Evolutionary conservation across 2,888 invertebrate genomes (phyloP).

Genomic region (Macaria liturata): DNA sequence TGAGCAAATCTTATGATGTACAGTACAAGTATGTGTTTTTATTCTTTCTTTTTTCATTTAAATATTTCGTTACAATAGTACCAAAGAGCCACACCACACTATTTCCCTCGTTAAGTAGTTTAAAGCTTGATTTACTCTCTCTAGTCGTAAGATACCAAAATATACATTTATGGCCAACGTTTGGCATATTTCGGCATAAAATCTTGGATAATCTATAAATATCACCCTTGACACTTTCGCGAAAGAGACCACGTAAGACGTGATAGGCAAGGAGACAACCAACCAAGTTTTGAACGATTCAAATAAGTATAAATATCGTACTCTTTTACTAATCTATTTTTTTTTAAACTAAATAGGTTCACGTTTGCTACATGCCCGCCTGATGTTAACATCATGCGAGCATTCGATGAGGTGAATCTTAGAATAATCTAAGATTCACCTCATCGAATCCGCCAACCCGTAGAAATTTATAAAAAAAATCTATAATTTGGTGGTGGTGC

Average conservation of each 20-base stretch:
- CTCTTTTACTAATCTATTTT: too few relatives aligned
- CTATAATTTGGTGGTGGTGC: too few relatives aligned
- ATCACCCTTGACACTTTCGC: conserved; percentile 63
- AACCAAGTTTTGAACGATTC: background rate
- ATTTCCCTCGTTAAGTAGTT: conserved; percentile 2
- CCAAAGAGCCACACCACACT: background rate
- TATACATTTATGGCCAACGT: conserved; percentile 60
- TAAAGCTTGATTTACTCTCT: conserved; percentile 16
- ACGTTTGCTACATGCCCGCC: too few relatives aligned
- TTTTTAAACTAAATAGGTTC: too few relatives aligned
- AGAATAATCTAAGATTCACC: too few relatives aligned
- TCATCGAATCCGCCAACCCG: too few relatives aligned
- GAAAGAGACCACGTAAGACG: conserved; percentile 62
- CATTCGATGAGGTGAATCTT: too few relatives aligned
- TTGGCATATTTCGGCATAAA: conserved; percentile 68
- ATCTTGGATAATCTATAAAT: conserved; percentile 80
- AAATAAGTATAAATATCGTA: too few relatives aligned
- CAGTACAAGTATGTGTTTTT: conserved; percentile 27
- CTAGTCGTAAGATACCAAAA: conserved; percentile 41
- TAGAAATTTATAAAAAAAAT: too few relatives aligned
- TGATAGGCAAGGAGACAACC: conserved; percentile 4
- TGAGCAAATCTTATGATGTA: too few relatives aligned
- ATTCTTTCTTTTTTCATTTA: too few relatives aligned
- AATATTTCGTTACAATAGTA: background rate
- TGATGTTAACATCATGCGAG: too few relatives aligned